Percentiles rank a stretch among this genome's conserved stretches.
Evolutionary conservation across 2,797 vertebrate species (phyloP).

Genomic region (Poeciliopsis paucimaculata): DNA sequence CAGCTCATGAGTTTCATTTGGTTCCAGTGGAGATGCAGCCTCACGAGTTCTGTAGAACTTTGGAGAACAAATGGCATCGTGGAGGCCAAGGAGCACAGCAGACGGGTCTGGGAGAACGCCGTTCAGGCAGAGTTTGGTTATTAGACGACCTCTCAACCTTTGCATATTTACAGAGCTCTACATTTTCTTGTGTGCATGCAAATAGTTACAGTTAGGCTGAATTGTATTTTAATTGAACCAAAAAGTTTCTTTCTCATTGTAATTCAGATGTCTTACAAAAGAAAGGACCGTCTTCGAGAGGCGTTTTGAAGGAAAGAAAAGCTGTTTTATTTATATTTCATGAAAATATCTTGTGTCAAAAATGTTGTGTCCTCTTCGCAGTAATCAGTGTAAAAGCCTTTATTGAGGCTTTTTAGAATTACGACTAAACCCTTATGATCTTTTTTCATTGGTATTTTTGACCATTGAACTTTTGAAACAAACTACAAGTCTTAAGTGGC

Average conservation of each 20-base stretch:
- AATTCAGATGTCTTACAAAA: not conserved
- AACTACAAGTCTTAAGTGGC: not conserved
- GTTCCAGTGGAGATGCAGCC: not conserved
- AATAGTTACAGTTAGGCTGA: not conserved
- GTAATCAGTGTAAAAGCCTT: not conserved
- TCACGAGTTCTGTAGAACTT: not conserved
- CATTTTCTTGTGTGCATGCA: not conserved
- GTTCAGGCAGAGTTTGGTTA: not conserved
- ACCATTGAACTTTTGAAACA: not conserved
- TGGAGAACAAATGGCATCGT: not conserved
- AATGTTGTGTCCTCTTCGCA: not conserved
- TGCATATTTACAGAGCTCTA: not conserved
- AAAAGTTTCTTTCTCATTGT: not conserved
- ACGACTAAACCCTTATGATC: not conserved
- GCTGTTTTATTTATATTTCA: not conserved
- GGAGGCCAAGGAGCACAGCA: not conserved
- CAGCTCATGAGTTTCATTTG: not conserved
- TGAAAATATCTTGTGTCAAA: not conserved
- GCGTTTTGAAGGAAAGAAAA: not conserved
- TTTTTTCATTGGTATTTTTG: not conserved
- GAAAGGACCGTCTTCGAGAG: not conserved
- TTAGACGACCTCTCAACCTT: not conserved
- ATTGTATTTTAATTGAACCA: not conserved
- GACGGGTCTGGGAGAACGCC: not conserved
- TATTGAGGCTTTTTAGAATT: not conserved